Evolutionary conservation across 2,888 invertebrate genomes (phyloP), one percentile per base, ranked within the genome.

Genomic region (Troides oblongomaculatus): DNA sequence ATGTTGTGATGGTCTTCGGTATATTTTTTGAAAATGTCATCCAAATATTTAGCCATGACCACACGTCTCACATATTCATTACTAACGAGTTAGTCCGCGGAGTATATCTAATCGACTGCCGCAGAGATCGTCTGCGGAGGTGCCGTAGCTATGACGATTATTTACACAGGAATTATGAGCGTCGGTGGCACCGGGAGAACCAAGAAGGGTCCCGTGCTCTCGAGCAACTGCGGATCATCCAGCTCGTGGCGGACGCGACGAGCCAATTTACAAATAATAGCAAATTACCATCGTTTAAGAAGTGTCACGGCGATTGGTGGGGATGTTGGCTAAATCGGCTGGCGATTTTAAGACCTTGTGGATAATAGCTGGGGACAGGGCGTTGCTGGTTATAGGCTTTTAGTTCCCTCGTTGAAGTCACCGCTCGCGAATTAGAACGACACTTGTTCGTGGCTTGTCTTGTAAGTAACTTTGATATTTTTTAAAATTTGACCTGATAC

Each of bases 261-360:
- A 85, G 85, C 88, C 92, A 92, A 92, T 92, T 92, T 92, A 90
- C 92, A 88, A 91, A 90, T 91, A 90, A 90, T 89, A 89, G 90
- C 90, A 88, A 92, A 92, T 92, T 92, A 90, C 91, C 90, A 88
- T 89, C 90, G 91, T 92, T 91, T 90, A 92, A 92, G 92, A 89
- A 89, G 90, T 92, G 92, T 87, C 85, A 87, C 87, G 82, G 84
- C 84, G 86, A 88, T 90, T 91, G 92, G 92, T 90, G 91, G 92
- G 89, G 89, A 90, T 90, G 88, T 78, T 84, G 84, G 85, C 81
- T 90, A 89, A 92, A 92, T 92, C 90, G 90, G 84, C 85, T 89
- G 84, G 86, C 88, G 86, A 90, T 90, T 82, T 79, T 76, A 80
- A 90, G 92, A 92, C 92, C 92, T 92, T 92, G 92, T 83, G 82